Evolutionary conservation across 2,888 invertebrate genomes (phyloP).

Genomic region (Blomia tropicalis): DNA sequence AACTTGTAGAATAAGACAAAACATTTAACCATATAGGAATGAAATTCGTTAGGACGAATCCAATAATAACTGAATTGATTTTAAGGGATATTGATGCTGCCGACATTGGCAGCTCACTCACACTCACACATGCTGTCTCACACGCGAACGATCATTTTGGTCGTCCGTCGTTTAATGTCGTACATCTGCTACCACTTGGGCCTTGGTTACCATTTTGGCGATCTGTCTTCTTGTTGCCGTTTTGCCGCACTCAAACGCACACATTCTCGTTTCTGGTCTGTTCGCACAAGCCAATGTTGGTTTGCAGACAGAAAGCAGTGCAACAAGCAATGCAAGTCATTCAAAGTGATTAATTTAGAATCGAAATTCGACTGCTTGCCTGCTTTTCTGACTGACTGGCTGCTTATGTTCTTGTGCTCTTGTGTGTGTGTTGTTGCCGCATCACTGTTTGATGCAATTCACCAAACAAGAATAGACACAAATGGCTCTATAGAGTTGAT

Average conservation of each 20-base stretch:
- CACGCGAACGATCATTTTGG: too few species aligned
- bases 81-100: too few species aligned
- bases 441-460: background rate
- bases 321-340: conserved; percentile 4
- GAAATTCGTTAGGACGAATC: too few species aligned
- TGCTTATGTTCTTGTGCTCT: background rate
- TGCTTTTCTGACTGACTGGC: background rate
- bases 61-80: too few species aligned
- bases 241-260: background rate
- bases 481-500: background rate
- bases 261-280: background rate
- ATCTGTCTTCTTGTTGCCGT: background rate
- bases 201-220: background rate
- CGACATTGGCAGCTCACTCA: too few species aligned
- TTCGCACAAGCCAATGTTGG: background rate
- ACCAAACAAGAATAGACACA: background rate
- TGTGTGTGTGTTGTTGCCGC: background rate
- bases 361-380: background rate
- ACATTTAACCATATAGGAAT: too few species aligned
- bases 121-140: too few species aligned
- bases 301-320: background rate
- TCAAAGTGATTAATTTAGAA: conserved; percentile 8
- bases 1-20: too few species aligned
- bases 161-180: too few species aligned
- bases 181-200: conserved; percentile 4